phyloP scores from a whole-genome alignment of 1,140 invertebrate species.

The Augochlora pura region DNA sequence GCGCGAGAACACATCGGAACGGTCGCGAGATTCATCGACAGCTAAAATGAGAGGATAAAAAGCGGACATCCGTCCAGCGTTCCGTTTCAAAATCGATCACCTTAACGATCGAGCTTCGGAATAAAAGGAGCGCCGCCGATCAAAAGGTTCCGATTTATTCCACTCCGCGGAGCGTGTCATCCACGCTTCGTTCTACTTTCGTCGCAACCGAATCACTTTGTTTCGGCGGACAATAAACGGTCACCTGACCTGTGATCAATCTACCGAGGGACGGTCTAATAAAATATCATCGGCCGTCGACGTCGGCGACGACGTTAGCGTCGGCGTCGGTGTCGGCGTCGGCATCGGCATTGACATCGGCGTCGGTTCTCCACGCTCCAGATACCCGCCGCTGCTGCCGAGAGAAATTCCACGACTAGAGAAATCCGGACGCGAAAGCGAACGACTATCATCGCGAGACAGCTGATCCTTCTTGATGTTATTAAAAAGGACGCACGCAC shows the following conservation, averaged over 20 bases:
- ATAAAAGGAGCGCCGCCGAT: slow-evolving; percentile 49
- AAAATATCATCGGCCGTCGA: slow-evolving; percentile 30
- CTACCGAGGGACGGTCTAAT: slow-evolving; percentile 43
- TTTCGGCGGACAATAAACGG: slow-evolving; percentile 53
- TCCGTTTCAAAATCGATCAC: slow-evolving; percentile 19
- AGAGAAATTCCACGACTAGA: no score
- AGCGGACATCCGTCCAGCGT: slow-evolving; percentile 7
- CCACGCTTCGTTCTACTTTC: slow-evolving; percentile 51
- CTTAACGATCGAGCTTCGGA: slow-evolving; percentile 52
- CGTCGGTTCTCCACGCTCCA: no score
- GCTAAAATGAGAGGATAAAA: not conserved
- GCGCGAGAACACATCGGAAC: not conserved
- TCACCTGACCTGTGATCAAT: slow-evolving; percentile 50
- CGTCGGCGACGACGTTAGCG: no score
- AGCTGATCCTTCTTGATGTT: not conserved
- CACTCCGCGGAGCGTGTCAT: slow-evolving; percentile 54
- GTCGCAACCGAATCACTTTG: slow-evolving; percentile 57
- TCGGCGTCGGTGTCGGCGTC: no score
- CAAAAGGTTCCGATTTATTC: slow-evolving; percentile 62
- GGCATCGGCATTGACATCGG: no score
- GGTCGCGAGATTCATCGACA: not conserved
- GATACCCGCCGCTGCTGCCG: no score
- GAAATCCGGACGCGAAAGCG: no score
- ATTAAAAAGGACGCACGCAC: not conserved
- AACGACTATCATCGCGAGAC: not conserved